Evolutionary conservation across 2,113 vertebrate genomes (phyloP).

Genomic region (Rhinolophus ferrumequinum): DNA sequence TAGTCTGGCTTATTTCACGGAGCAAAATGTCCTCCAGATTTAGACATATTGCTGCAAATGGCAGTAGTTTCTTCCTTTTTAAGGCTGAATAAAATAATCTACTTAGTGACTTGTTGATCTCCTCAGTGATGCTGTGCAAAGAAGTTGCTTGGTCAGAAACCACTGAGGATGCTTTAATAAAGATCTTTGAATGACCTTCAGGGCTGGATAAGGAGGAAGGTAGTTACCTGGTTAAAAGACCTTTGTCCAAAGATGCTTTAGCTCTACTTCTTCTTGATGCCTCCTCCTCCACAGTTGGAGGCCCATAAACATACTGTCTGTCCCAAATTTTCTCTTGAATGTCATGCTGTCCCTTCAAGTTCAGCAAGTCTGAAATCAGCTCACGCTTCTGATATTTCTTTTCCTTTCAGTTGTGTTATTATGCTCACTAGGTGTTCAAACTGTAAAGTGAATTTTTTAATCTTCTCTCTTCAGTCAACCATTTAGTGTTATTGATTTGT

Average conservation of each 20-base stretch:
- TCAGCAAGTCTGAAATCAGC: not conserved
- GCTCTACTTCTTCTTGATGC: not conserved
- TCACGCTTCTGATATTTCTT: not conserved
- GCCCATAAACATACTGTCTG: not conserved
- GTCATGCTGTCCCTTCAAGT: not conserved
- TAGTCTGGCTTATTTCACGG: not conserved
- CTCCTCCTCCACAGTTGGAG: not conserved
- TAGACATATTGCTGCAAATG: not conserved
- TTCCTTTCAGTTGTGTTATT: not conserved
- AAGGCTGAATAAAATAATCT: not conserved
- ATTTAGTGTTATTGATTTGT: constrained; percentile 6
- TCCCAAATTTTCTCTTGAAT: not conserved
- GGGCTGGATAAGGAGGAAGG: not conserved
- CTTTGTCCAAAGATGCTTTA: not conserved
- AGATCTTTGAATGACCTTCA: not conserved
- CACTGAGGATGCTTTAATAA: not conserved
- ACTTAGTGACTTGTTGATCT: not conserved
- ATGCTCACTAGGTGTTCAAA: not conserved
- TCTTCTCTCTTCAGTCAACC: not conserved
- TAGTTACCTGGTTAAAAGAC: not conserved
- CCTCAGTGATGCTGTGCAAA: not conserved
- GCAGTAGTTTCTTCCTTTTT: not conserved
- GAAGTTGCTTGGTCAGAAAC: not conserved
- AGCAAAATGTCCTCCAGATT: not conserved
- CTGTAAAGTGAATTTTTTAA: not conserved